Evolutionary conservation across 2,888 invertebrate species (phyloP), one percentile per base, ranked within the genome.

Genomic region (Drosophila longiperda): DNA sequence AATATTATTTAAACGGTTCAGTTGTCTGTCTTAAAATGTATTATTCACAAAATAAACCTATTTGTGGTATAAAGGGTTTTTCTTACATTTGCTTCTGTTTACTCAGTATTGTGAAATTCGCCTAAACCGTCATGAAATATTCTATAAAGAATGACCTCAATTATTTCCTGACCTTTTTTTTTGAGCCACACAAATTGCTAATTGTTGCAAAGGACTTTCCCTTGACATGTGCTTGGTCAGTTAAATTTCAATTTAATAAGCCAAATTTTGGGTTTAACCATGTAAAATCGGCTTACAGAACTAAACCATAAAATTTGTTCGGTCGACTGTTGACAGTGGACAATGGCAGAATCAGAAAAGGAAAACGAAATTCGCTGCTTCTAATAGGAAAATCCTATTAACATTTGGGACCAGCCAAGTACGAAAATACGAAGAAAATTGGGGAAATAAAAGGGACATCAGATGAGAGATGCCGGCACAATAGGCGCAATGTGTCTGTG

Each of bases 381-480:
- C 58, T 83, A 80, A 71, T 74, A 73, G 87, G 84, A 68, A 78
- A 74, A 74, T 75, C 84, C 84, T 72, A 84, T 75, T 81, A 79
- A 54, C 40, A 54, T 63, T 66, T n/a, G 38, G 38, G 7, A 17
- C 23, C 29, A 68, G 58, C 33, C 61, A 72, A 61, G 34, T 57
- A 54, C 55, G 68, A 73, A 72, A 65, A 73, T 83, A 77, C 84
- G 78, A 73, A 82, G 62, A 12, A 55, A 49, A n/a, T 55, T 23
- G 53, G 53, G 32, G 45, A 42, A 42, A 20, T 20, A 42, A 65
- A 55, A 69, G 63, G 72, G 75, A 76, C 65, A 69, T 80, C 80
- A 87, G 79, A 78, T 79, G 83, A 86, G 75, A 67, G 71, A 82
- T 82, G 80, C 82, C 74, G 84, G 81, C 54, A 79, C 34, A 78